A percentile compares a stretch with the other conserved stretches of the same genome.
These are phyloP conservation scores for Beroe ovata DNA, from an alignment of 37 sponge, comb jelly and placozoan genomes.

Conservation along the genomic window DNA sequence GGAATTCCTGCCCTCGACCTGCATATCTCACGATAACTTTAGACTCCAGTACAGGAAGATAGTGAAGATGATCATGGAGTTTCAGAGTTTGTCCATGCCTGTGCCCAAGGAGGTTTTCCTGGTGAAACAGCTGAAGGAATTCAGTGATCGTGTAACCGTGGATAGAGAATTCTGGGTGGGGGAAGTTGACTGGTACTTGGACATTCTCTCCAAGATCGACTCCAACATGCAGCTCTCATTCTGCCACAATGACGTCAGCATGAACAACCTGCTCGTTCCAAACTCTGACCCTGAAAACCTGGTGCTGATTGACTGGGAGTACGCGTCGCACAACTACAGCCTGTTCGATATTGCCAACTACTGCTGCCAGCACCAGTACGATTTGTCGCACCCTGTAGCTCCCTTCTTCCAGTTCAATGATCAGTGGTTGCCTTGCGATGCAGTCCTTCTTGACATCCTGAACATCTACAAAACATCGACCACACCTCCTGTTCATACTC, in stretches of 20 bases:
- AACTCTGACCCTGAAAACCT: neutral
- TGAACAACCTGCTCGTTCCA: conserved; percentile 18
- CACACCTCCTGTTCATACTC: neutral
- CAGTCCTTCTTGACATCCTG: neutral
- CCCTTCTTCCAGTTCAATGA: conserved; percentile 15
- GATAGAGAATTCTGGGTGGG: neutral
- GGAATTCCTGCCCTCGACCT: conserved; percentile 14
- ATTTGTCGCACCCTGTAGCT: neutral
- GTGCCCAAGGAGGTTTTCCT: neutral
- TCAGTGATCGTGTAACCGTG: neutral
- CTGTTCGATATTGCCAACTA: conserved; percentile 36
- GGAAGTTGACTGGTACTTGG: conserved; percentile 1
- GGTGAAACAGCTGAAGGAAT: neutral
- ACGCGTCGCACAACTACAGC: conserved; percentile 7
- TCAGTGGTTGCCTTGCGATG: conserved; percentile 1
- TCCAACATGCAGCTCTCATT: neutral
- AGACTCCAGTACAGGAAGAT: neutral
- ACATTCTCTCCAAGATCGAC: neutral
- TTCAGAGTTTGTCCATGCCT: neutral
- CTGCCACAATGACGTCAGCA: conserved; percentile 42
- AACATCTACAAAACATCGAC: neutral
- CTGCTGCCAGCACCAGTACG: conserved; percentile 21
- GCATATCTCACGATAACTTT: neutral
- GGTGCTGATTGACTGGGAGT: conserved; percentile 14
- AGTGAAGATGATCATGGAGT: conserved; percentile 22